Evolutionary conservation across 1,140 invertebrate species (phyloP).

Genomic region (Hycleus phaleratus): DNA sequence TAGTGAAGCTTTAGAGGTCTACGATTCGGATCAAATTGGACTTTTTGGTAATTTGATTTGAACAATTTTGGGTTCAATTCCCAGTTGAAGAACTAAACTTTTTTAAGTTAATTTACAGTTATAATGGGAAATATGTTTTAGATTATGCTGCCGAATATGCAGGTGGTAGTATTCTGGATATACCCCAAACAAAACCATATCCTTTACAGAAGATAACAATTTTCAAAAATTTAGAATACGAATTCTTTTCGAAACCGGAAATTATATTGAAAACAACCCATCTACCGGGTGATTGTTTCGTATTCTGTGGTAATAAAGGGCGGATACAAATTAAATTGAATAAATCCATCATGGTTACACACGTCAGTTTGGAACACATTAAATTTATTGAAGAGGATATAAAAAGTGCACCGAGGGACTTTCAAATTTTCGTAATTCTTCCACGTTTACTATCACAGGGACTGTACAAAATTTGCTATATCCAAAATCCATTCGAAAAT

Average conservation of each 20-base stretch:
- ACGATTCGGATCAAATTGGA: no score
- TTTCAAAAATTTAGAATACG: background rate
- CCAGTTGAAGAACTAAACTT: no score
- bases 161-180: background rate
- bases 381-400: background rate
- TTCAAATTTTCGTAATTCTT: conserved; percentile 3
- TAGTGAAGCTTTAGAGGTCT: no score
- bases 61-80: no score
- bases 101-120: no score
- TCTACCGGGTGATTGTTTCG: background rate
- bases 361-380: conserved; percentile 7
- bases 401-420: conserved; percentile 4
- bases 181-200: background rate
- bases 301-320: conserved; percentile 1
- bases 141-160: conserved; percentile 5
- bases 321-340: background rate
- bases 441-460: background rate
- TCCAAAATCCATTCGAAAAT: no score
- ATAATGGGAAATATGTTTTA: background rate
- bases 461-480: no score
- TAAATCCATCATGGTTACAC: background rate
- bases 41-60: no score
- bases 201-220: background rate
- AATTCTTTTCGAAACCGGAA: background rate
- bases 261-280: background rate